Base-by-base conservation (phyloP, 30 jellyfish, hydroid and myxozoan species). In the Rhopilema esculentum region DNA sequence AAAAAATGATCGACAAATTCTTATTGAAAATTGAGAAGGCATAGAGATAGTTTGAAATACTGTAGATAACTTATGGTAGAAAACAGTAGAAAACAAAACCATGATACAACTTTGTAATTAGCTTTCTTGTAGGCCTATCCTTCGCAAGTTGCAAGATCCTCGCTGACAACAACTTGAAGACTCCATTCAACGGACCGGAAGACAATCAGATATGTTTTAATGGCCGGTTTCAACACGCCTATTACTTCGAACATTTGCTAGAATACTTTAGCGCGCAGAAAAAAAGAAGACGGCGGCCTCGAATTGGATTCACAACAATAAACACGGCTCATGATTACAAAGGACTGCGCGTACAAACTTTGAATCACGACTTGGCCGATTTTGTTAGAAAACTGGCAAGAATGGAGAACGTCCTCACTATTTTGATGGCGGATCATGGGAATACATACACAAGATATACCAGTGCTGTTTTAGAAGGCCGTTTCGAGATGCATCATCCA, bases 351-450 rank as follows among this genome's bases (percentile, higher is more conserved):
- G 85, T 86, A 20, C 99, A 95, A 69, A 87, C 98, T 7, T 62
- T 95, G 21, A 97, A 95, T 71, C 64, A 50, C 20, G 96, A 90
- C 64, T 78, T 95, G 66, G 72, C 97, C 4, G 19, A 57, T 7
- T 86, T 95, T 65, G 89, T 90, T 52, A 23, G 57, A 32, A 73
- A 52, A 23, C 78, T 90, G 66, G 49, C 97, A 19, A 63, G 27
- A 16, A 57, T 69, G 66, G 81, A 77, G 52, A 79, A 95, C 81
- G 91, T 97, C 8, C 72, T 95, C 75, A 95, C 99, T 16, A 82
- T 95, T 0, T 27, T 95, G 8, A 22, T 95, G 63, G 97, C 99
- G 12, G 99, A 95, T 71, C 99, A 95, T 70, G 99, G 99, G 18
- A 94, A 94, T 69, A 87, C 97, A 28, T 94, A 94, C 79, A 94